Base-by-base conservation (phyloP, 1,140 invertebrate genomes). In the Eufriesea mexicana region DNA sequence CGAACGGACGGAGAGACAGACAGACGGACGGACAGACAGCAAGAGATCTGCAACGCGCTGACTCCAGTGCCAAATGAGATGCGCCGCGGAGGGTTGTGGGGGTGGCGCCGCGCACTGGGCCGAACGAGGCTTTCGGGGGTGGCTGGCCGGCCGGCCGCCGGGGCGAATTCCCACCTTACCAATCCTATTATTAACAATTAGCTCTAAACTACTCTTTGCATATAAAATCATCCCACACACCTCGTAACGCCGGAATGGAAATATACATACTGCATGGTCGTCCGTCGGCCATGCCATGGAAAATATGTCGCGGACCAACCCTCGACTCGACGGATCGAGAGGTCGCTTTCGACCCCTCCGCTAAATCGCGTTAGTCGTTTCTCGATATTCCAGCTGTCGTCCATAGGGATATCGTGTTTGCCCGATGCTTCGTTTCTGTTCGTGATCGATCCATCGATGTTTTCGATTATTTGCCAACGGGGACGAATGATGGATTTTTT, bases 131-230 rank as follows among this genome's bases (percentile, higher is more conserved):
- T 59, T 28, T 55, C 62, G 62, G 66, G 77, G 62, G 70, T 84
- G 67, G 45, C 45, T 68, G 74, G 54, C 66, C 66, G 67, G 62
- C 62, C 67, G 61, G 73, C 85, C 80, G 87, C 77, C 80, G 87
- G 84, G 90, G 86, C 86, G 92, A 94, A 94, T 94, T 94, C 93
- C 93, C 93, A 94, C 93, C 93, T 94, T 94, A 94, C 93, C 93
- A 94, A 94, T 94, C 93, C 93, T 93, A 94, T 94, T 94, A 94
- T 94, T 94, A 94, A 94, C 93, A 94, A 94, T 94, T 94, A 94
- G 92, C 92, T 93, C 91, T 93, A 94, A 94, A 94, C 93, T 94
- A 94, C 93, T 94, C 93, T 94, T 94, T 94, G 93, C 93, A 94
- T 94, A 93, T 93, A 91, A 93, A 94, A 93, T 93, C 92, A 92